Base-by-base conservation (phyloP, 2,113 vertebrate genomes). In the Pyxicephalus adspersus region DNA sequence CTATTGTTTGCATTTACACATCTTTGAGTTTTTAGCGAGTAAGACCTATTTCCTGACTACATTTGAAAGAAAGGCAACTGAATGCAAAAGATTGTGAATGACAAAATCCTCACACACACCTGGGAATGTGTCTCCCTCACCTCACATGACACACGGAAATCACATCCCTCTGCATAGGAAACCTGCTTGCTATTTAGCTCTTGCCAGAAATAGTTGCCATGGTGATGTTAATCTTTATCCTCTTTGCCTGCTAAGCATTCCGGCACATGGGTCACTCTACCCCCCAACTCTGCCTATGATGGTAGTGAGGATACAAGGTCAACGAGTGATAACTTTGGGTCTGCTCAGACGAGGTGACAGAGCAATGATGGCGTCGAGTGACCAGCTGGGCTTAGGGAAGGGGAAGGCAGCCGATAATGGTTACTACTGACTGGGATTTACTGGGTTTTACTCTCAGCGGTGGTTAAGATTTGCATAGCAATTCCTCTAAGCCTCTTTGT, bases 201-300 rank as follows among this genome's bases (percentile, higher is more conserved):
- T 55, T 76, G 76, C 89, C 64, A 45, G 60, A 85, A 86, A 76
- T 83, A 77, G 89, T 91, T 89, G 88, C 86, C 89, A 93, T 91
- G 87, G 91, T 86, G 90, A 93, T 89, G 64, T 80, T 90, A 87
- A 91, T 91, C 89, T 90, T 91, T 83, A 84, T 90, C 85, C 87
- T 64, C 71, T 85, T 86, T 85, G 25, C 88, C 86, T 85, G 77
- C 84, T 87, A 84, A 91, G 88, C 83, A 84, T 84, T 64, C 68
- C 80, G 75, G 63, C 76, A 86, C 70, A 72, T 65, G 76, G 86
- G 83, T 31, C 86, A 20, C 79, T 38, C 45, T 64, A 60, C 68
- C 74, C 81, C 75, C 67, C 71, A 3, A 45, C 38, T 45, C 57
- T 23, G 29, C 70, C 64, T 51, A 76, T 64, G 78, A 60, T 83